Percentiles rank a stretch among this genome's conserved stretches.
Evolutionary conservation across 2,888 invertebrate species (phyloP).

Genomic region (Oxycera nigricornis): DNA sequence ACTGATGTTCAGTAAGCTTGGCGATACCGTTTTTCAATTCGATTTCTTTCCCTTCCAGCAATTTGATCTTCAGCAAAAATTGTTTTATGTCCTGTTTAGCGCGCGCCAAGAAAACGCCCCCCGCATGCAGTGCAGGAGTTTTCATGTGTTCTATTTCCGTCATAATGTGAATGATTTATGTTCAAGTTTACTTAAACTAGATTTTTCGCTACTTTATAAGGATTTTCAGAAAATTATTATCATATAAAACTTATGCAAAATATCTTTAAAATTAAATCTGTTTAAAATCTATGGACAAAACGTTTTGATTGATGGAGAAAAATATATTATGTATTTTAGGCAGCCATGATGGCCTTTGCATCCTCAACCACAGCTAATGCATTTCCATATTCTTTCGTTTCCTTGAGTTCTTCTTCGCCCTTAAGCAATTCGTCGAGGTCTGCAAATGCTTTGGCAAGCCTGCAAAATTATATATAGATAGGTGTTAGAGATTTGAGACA

Average conservation of each 20-base stretch:
- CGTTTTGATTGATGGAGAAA: neutral
- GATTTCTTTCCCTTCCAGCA: neutral
- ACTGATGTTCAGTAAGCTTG: neutral
- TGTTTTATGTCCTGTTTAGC: neutral
- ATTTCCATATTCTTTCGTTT: slow-evolving; percentile 72
- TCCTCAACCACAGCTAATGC: slow-evolving; percentile 75
- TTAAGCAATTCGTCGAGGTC: slow-evolving; percentile 77
- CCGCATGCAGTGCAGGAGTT: neutral
- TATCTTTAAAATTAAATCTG: neutral
- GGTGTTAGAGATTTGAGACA: too few species aligned
- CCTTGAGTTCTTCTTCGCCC: slow-evolving; percentile 79
- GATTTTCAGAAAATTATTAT: neutral
- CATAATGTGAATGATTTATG: neutral
- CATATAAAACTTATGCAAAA: neutral
- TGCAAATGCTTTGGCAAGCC: slow-evolving; percentile 74
- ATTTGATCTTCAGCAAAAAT: slow-evolving; percentile 4
- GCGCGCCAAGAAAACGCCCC: neutral
- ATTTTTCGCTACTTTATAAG: neutral
- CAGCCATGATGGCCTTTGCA: slow-evolving; percentile 64
- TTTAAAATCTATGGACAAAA: neutral
- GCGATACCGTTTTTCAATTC: neutral
- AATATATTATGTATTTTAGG: neutral
- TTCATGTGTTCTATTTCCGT: too few species aligned
- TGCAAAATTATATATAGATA: slow-evolving; percentile 54
- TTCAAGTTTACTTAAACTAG: neutral